A percentile compares a stretch with the other conserved stretches of the same genome.
phyloP scores from a whole-genome alignment of 2,797 vertebrate genomes.

The Malurus leucopterus region DNA sequence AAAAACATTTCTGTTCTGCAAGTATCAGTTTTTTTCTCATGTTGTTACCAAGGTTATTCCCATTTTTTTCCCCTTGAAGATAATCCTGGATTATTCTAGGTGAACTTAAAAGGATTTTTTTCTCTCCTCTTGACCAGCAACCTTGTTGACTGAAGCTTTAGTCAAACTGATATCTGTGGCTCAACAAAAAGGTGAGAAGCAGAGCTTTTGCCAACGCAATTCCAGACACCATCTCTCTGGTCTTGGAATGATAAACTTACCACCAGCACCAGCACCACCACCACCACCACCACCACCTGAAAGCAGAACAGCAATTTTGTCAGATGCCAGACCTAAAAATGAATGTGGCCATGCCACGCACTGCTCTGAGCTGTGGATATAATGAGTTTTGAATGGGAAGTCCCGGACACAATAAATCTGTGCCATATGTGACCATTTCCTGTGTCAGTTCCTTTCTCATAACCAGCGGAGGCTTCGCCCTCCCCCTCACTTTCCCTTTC shows the following conservation, averaged over 20 bases:
- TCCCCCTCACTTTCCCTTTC: constrained; percentile 69
- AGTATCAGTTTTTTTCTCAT: background rate
- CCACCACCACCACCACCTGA: constrained; percentile 25
- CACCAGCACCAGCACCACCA: constrained; percentile 35
- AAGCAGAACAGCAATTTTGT: constrained; percentile 59
- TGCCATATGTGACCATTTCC: constrained; percentile 90
- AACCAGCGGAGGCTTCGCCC: constrained; percentile 71
- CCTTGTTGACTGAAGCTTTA: background rate
- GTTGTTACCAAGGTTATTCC: background rate
- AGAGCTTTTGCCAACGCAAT: background rate
- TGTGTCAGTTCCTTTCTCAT: constrained; percentile 88
- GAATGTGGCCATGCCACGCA: constrained; percentile 63
- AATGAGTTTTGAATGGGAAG: constrained; percentile 87
- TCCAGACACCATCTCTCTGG: background rate
- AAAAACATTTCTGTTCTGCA: background rate
- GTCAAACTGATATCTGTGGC: background rate
- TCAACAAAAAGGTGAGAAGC: background rate
- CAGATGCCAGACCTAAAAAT: constrained; percentile 69
- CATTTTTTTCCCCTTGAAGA: background rate
- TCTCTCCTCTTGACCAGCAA: background rate
- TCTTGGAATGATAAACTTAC: constrained; percentile 55
- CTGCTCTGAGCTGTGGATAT: constrained; percentile 71
- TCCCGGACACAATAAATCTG: constrained; percentile 83
- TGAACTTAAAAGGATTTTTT: background rate
- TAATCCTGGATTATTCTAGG: background rate